These are phyloP conservation scores for Archocentrus centrarchus DNA, from an alignment of 2,113 vertebrate species.

Conservation along the genomic window DNA sequence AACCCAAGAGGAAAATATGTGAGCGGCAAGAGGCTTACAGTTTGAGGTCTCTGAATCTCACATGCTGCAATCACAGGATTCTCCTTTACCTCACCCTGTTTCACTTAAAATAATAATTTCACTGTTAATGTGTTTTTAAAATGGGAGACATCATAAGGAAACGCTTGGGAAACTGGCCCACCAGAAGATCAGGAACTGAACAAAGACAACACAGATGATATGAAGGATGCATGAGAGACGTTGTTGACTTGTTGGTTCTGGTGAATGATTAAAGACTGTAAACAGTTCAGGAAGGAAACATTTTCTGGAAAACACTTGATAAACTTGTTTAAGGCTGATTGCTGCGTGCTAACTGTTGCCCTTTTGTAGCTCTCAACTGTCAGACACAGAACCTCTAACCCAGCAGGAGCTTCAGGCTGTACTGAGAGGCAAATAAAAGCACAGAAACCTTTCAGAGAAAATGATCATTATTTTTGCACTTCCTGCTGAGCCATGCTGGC, in stretches of 20 bases:
- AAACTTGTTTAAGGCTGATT: not conserved
- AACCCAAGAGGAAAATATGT: conserved; percentile 10
- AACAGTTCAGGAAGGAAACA: not conserved
- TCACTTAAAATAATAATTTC: not conserved
- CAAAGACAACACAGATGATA: conserved; percentile 10
- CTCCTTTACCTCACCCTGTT: not conserved
- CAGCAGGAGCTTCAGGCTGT: not conserved
- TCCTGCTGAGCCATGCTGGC: not conserved
- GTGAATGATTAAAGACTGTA: not conserved
- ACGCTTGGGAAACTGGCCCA: not conserved
- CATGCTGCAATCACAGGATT: too few relatives aligned
- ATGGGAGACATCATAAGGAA: conserved; percentile 6
- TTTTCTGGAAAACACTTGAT: not conserved
- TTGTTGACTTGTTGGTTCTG: conserved; percentile 9
- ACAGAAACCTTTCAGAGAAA: not conserved
- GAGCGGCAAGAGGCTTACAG: not conserved
- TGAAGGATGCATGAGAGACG: not conserved
- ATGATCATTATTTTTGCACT: not conserved
- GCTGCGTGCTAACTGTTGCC: accelerated
- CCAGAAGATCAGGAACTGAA: conserved; percentile 1
- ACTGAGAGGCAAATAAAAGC: not conserved
- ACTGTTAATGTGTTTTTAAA: not conserved
- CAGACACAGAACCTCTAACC: not conserved
- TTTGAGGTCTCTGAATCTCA: not conserved
- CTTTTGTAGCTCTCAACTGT: not conserved